Evolutionary conservation across 1,140 invertebrate genomes (phyloP), one percentile per base, ranked within the genome.

Genomic region (Mycetomoellerius zeteki): DNA sequence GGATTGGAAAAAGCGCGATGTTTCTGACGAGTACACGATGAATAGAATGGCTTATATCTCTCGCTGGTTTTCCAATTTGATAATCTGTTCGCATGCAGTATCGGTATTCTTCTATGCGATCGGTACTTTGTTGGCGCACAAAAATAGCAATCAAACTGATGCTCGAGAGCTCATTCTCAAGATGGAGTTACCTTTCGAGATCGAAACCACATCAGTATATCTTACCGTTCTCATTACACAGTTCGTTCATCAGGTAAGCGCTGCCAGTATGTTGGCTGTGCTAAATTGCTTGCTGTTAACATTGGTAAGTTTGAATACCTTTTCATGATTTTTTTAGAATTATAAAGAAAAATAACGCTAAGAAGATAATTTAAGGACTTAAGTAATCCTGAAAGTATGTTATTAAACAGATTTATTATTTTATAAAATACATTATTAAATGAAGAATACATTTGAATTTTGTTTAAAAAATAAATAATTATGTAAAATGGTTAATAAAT

Each of bases 151-250:
- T 62, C 80, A 10, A 19, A 64, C 56, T 24, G 37, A 43, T 43
- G 19, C 24, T 14, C 56, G 69, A 37, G 54, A 90, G 24, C 73
- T 84, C 4, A 54, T n/a, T 37, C 84, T 90, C 0, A 87, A 88
- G 43, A 88, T 90, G 86, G 75, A 90, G 3, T 37, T 89, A 10
- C 86, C 89, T 1, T 90, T 89, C 14, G 30, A 27, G 3, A 75
- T 37, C 16, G 30, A 62, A 7, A 43, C 37, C 4, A 24, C 43
- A 14, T 72, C 75, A 7, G n/a, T 73, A 2, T 90, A 87, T 14
- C 14, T 85, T 52, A 47, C 24, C 24, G n/a, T 89, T 19, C 52
- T 87, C 14, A 3, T 85, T 30, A 60, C 19, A 21, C 88, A 89
- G 47, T 85, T 87, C 10, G 2, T 87, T 24, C 86, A 85, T 37